Conservation (phyloP, 2,113 vertebrate species). For the Cynocephalus volans region DNA sequence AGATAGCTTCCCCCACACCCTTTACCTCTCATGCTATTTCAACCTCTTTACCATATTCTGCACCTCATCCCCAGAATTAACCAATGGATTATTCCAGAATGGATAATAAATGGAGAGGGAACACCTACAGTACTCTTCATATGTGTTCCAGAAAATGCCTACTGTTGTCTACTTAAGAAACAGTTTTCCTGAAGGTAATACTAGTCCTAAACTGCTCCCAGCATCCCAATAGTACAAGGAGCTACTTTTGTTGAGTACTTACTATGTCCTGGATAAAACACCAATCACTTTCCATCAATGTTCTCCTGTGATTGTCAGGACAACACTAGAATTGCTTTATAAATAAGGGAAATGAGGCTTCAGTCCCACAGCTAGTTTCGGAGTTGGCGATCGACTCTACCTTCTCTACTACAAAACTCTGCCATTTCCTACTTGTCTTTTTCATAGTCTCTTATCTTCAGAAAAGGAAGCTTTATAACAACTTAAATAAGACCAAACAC, state of each 20-base stretch:
- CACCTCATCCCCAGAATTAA: background rate
- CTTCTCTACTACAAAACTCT: background rate
- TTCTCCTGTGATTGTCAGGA: background rate
- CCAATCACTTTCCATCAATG: background rate
- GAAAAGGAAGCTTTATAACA: background rate
- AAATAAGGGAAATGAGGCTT: background rate
- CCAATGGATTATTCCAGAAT: background rate
- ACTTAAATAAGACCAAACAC: background rate
- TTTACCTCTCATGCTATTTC: background rate
- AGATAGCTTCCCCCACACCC: background rate
- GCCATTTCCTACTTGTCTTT: background rate
- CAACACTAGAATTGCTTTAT: background rate
- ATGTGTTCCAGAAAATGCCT: background rate
- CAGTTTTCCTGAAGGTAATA: background rate
- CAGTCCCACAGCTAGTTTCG: background rate
- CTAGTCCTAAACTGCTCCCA: background rate
- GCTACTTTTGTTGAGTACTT: background rate
- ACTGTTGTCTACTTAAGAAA: background rate
- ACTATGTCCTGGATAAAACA: background rate
- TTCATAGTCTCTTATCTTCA: background rate
- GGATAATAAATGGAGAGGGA: background rate
- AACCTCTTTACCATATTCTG: background rate
- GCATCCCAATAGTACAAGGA: background rate
- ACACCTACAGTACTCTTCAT: background rate
- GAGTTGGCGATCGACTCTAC: background rate